phyloP scores from a whole-genome alignment of 1,140 invertebrate genomes.

The Neodiprion fabricii region DNA sequence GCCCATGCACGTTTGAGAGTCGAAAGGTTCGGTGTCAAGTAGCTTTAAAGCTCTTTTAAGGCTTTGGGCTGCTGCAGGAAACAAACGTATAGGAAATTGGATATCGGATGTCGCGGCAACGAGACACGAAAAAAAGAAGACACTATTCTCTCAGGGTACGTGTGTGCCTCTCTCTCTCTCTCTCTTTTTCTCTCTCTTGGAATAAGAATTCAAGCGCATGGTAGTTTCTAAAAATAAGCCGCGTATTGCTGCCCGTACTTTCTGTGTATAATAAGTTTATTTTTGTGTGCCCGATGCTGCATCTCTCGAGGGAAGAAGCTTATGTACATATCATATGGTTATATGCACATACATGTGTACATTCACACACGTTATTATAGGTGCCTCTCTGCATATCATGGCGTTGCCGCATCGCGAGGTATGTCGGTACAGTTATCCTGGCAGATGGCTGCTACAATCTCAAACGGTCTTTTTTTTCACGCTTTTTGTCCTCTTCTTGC shows the following conservation, averaged over 20 bases:
- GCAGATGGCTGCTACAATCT: constrained; percentile 2
- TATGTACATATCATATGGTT: not conserved
- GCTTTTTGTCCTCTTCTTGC: too few species aligned
- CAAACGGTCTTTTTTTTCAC: not conserved
- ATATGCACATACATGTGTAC: not conserved
- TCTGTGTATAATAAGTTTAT: not conserved
- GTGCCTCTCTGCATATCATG: not conserved
- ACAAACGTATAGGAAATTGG: not conserved
- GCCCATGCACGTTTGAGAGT: not conserved
- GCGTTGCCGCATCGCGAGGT: not conserved
- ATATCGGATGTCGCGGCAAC: not conserved
- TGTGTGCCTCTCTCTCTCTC: too few species aligned
- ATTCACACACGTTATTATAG: not conserved
- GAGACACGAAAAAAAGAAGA: not conserved
- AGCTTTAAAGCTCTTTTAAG: not conserved
- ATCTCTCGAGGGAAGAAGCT: not conserved
- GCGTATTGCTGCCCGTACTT: not conserved
- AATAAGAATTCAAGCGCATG: constrained; percentile 1
- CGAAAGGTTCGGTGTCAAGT: not conserved
- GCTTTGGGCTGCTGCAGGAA: not conserved
- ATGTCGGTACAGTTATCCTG: not conserved
- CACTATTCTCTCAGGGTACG: not conserved
- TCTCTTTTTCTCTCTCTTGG: not conserved
- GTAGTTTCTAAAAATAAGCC: not conserved
- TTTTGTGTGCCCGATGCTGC: not conserved